Evolutionary conservation across 1,140 invertebrate genomes (phyloP).

Genomic region (Eciton burchellii): DNA sequence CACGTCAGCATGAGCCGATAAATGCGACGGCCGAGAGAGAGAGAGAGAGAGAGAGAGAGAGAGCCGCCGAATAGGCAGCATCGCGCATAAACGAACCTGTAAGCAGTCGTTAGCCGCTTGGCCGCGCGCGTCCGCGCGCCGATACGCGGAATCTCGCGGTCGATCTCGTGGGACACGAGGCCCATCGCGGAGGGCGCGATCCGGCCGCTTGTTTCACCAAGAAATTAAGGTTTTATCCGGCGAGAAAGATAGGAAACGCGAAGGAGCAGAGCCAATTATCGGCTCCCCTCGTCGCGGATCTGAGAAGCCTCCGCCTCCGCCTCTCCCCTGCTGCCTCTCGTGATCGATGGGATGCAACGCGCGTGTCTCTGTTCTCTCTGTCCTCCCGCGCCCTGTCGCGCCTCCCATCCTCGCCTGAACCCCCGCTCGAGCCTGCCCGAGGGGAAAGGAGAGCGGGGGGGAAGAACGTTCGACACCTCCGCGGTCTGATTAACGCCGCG

Average conservation of each 20-base stretch:
- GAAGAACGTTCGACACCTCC: conserved; percentile 78
- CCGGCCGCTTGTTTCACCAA: conserved; percentile 58
- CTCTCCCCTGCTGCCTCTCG: not conserved
- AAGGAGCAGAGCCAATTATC: conserved; percentile 66
- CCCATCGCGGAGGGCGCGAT: conserved; percentile 27
- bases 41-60: too few species aligned
- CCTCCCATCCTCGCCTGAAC: conserved; percentile 43
- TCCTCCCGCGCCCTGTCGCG: conserved; percentile 9
- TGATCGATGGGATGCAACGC: conserved; percentile 19
- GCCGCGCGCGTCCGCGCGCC: conserved; percentile 57
- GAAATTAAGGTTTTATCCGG: conserved; percentile 71
- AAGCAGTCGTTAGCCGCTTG: conserved; percentile 53
- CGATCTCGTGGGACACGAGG: conserved; percentile 39
- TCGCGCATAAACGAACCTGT: conserved; percentile 48
- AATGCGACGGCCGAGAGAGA: conserved; percentile 19
- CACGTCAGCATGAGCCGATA: conserved; percentile 23
- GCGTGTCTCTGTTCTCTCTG: not conserved
- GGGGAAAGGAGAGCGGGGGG: conserved; percentile 70
- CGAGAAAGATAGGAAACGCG: not conserved
- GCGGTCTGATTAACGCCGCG: conserved; percentile 81
- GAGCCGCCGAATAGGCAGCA: conserved; percentile 37
- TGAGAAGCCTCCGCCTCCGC: conserved; percentile 20
- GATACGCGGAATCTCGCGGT: conserved; percentile 56
- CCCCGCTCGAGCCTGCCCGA: not conserved
- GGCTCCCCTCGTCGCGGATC: conserved; percentile 52